Evolutionary conservation across 2,888 invertebrate genomes (phyloP).

Genomic region (Clepsis dumicolana): DNA sequence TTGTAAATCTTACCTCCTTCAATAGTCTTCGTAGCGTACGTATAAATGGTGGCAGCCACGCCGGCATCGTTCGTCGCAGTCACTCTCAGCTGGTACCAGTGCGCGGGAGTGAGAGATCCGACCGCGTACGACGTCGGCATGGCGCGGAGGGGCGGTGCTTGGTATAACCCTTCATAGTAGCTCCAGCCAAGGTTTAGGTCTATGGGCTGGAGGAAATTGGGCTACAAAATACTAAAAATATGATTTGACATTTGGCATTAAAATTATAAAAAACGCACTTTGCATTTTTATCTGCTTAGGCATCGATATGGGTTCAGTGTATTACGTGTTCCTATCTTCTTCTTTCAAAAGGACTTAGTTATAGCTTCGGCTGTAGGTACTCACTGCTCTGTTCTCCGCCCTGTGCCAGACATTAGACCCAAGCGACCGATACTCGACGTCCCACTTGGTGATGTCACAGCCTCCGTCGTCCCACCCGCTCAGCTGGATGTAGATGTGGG

Average conservation of each 20-base stretch:
- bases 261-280: no score
- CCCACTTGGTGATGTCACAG: slow-evolving; percentile 93
- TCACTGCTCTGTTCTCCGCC: slow-evolving; percentile 78
- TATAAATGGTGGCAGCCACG: slow-evolving; percentile 84
- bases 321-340: no score
- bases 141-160: slow-evolving; percentile 68
- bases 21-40: slow-evolving; percentile 87
- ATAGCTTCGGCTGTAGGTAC: slow-evolving; percentile 45
- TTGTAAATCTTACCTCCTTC: slow-evolving; percentile 82
- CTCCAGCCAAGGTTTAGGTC: slow-evolving; percentile 75
- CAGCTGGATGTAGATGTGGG: slow-evolving; percentile 92
- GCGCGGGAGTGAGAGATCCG: slow-evolving; percentile 85
- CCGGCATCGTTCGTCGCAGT: slow-evolving; percentile 89
- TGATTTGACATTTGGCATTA: no score
- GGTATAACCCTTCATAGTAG: slow-evolving; percentile 74
- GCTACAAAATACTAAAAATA: no score
- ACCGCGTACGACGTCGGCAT: slow-evolving; percentile 79
- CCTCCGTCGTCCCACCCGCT: slow-evolving; percentile 95
- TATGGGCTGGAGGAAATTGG: slow-evolving; percentile 61
- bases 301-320: no score
- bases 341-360: no score
- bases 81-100: slow-evolving; percentile 88
- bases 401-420: slow-evolving; percentile 80
- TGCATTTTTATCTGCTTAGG: no score
- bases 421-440: slow-evolving; percentile 89